These are phyloP conservation scores for Ochropleura leucogaster DNA, from an alignment of 2,888 invertebrate genomes.

Conservation along the genomic window DNA sequence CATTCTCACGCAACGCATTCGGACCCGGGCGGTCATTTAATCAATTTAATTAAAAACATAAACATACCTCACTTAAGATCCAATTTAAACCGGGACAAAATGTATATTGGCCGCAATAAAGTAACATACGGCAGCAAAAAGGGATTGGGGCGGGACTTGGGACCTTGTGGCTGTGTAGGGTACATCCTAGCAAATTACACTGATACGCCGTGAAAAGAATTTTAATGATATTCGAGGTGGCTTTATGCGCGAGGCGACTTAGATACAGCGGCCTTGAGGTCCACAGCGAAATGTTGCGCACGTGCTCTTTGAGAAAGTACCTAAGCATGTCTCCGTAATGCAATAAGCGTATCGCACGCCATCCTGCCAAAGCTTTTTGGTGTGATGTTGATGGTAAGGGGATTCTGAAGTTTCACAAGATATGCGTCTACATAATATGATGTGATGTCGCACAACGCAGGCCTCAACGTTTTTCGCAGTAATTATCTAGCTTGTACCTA, in stretches of 20 bases:
- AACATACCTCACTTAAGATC: constrained; percentile 59
- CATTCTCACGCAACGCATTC: constrained; percentile 31
- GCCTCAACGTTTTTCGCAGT: constrained; percentile 8
- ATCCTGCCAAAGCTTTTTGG: constrained; percentile 38
- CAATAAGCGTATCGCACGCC: constrained; percentile 30
- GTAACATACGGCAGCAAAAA: constrained; percentile 62
- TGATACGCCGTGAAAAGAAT: constrained; percentile 70
- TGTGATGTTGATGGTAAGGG: constrained; percentile 32
- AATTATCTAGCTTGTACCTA: constrained; percentile 20
- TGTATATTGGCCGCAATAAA: constrained; percentile 65
- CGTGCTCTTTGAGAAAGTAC: constrained; percentile 33
- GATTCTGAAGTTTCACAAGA: constrained; percentile 38
- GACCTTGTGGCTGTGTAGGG: constrained; percentile 31
- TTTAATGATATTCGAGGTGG: constrained; percentile 71
- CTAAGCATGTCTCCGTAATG: constrained; percentile 35
- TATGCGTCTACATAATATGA: not conserved
- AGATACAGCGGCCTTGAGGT: constrained; percentile 43
- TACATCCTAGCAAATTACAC: constrained; percentile 67
- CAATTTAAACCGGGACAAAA: constrained; percentile 64
- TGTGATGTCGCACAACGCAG: too few relatives aligned
- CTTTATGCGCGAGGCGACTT: constrained; percentile 67
- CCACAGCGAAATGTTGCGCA: constrained; percentile 26
- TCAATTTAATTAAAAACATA: constrained; percentile 61
- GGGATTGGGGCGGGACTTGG: constrained; percentile 54
- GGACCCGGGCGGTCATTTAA: constrained; percentile 49